Conservation (phyloP, 2,797 vertebrate genomes). For the Amblyopsis hoosieri region DNA sequence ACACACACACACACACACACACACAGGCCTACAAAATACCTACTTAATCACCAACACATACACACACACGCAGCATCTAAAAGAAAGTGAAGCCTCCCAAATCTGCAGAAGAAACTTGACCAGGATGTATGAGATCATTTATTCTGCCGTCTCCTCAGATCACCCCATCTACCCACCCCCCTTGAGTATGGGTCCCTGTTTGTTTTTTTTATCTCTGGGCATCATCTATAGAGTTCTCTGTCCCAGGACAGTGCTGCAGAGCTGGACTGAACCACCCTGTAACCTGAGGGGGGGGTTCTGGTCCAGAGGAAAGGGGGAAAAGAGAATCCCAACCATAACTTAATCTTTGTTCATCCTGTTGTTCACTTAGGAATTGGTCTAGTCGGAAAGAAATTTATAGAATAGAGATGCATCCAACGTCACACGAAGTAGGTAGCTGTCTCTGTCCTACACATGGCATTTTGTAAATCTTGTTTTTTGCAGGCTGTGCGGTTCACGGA, state of each 20-base stretch:
- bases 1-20: constrained; percentile 46
- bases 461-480: constrained; percentile 42
- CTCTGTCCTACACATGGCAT: constrained; percentile 38
- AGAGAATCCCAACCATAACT: constrained; percentile 48
- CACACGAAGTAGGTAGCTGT: constrained; percentile 48
- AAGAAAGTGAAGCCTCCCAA: constrained; percentile 68
- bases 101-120: constrained; percentile 62
- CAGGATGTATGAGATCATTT: constrained; percentile 61
- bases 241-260: constrained; percentile 58
- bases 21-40: constrained; percentile 14
- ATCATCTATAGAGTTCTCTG: constrained; percentile 58
- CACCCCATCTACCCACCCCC: constrained; percentile 34
- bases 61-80: constrained; percentile 53
- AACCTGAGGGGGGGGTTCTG: constrained; percentile 43
- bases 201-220: constrained; percentile 33
- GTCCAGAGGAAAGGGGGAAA: constrained; percentile 49
- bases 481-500: constrained; percentile 33
- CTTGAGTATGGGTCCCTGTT: neutral
- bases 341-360: constrained; percentile 32
- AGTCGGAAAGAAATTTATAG: constrained; percentile 43
- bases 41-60: constrained; percentile 41
- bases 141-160: constrained; percentile 58
- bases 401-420: constrained; percentile 42
- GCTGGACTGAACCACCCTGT: constrained; percentile 62
- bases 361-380: constrained; percentile 37